Conservation (phyloP, 2,797 vertebrate genomes). For the Momotus momota region DNA sequence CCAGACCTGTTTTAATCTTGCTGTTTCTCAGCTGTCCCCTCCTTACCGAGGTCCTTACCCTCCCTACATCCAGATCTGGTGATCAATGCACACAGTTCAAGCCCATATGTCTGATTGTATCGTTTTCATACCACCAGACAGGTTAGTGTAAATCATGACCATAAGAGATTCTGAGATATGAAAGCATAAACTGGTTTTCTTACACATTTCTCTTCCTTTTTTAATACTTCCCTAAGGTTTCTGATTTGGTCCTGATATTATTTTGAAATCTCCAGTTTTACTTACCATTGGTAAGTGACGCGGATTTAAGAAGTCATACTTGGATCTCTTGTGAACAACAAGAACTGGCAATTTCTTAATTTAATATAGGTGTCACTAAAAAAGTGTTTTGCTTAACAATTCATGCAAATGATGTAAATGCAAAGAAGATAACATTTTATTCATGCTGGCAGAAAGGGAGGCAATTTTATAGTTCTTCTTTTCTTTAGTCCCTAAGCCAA, state of each 20-base stretch:
- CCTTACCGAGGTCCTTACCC: background rate
- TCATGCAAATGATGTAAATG: background rate
- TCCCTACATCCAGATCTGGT: accelerated
- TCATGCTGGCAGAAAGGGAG: background rate
- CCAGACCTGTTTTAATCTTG: background rate
- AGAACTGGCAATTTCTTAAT: background rate
- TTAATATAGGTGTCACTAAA: background rate
- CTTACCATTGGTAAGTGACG: background rate
- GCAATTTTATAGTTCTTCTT: background rate
- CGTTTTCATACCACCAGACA: background rate
- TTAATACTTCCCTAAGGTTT: background rate
- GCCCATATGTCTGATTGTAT: background rate
- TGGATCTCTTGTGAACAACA: background rate
- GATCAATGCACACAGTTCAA: background rate
- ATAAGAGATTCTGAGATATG: background rate
- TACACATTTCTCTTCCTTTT: background rate
- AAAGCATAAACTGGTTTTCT: background rate
- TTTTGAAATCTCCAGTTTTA: background rate
- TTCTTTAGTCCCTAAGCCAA: background rate
- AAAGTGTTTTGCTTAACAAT: background rate
- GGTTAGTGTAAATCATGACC: background rate
- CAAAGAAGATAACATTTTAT: background rate
- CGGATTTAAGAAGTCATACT: background rate
- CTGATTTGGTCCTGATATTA: background rate
- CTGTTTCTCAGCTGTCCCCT: background rate